Evolutionary conservation across 2,888 invertebrate species (phyloP).

Genomic region (Polymixis lichenea): DNA sequence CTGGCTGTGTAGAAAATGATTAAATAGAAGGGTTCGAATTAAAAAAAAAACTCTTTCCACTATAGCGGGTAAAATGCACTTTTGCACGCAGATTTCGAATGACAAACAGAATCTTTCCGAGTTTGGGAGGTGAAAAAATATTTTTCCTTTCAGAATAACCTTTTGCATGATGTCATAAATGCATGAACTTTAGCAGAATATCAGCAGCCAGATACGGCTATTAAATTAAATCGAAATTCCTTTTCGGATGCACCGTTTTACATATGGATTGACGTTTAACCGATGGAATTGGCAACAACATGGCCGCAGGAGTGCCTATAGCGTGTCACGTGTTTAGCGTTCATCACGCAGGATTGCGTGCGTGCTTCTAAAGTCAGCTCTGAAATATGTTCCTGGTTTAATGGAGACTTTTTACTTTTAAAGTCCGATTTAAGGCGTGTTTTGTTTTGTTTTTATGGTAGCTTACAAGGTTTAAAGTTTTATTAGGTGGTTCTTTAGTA

Average conservation of each 20-base stretch:
- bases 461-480: slow-evolving; percentile 19
- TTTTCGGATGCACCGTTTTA: slow-evolving; percentile 27
- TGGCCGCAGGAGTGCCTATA: slow-evolving; percentile 29
- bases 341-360: slow-evolving; percentile 69
- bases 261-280: slow-evolving; percentile 19
- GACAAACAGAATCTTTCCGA: too few species aligned
- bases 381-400: slow-evolving; percentile 51
- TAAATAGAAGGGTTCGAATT: too few species aligned
- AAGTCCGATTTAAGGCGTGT: slow-evolving; percentile 26
- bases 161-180: background rate
- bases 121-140: too few species aligned
- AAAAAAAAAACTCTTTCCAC: too few species aligned
- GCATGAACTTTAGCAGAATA: background rate
- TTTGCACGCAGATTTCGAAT: too few species aligned
- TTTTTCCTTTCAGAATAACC: slow-evolving; percentile 2
- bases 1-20: too few species aligned
- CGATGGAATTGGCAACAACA: slow-evolving; percentile 25
- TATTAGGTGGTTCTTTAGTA: background rate
- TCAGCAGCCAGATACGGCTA: background rate
- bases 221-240: slow-evolving; percentile 7
- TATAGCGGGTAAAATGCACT: too few species aligned
- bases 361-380: slow-evolving; percentile 36
- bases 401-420: slow-evolving; percentile 36
- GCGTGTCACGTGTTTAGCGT: slow-evolving; percentile 55
- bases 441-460: slow-evolving; percentile 13